Base-by-base conservation (phyloP, 64 coral and sea anemone genomes). In the Exaiptasia diaphana region DNA sequence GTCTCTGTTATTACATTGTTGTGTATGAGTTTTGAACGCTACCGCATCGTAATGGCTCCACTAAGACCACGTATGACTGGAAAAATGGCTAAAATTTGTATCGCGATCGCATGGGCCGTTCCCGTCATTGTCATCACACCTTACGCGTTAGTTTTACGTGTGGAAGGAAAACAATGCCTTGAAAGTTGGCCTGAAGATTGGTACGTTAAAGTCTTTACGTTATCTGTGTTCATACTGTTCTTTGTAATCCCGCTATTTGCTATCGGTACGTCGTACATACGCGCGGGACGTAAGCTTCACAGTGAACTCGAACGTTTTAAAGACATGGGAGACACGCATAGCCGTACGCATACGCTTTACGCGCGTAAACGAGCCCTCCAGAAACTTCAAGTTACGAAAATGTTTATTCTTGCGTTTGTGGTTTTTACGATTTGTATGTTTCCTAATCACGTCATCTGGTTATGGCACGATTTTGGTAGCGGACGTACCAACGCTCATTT, bases 21-120 rank as follows among this genome's bases (percentile, higher is more conserved):
- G 5, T 79, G 79, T 49, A 99, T 99, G 95, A 91, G 89, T 37
- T 41, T 99, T n/a, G 95, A 99, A 25, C 79, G 95, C 9, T 77
- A 79, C 5, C 75, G 90, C 4, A 73, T 88, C 27, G 85, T 99
- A 15, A 77, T 93, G 44, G 27, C 67, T 17, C 80, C 90, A 1
- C 50, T 99, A 9, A 73, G 85, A 24, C 85, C 90, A 23, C 87
- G 57, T 23, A 24, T 93, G 53, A 70, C 65, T 26, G 80, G 36
- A 13, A 70, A 61, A 36, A 82, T 37, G 25, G 65, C 83, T 21
- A 74, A 82, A 34, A 61, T 89, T 14, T 61, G 72, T 4, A 89
- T 99, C 8, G 53, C 33, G 0, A 67, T 93, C 0, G 85, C 90
- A 5, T 99, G 95, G 95, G 53, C 83, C 18, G 50, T 88, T 0